Percentiles rank a stretch among this genome's conserved stretches.
Evolutionary conservation across 2,888 invertebrate genomes (phyloP).

Genomic region (Anoplius nigerrimus): DNA sequence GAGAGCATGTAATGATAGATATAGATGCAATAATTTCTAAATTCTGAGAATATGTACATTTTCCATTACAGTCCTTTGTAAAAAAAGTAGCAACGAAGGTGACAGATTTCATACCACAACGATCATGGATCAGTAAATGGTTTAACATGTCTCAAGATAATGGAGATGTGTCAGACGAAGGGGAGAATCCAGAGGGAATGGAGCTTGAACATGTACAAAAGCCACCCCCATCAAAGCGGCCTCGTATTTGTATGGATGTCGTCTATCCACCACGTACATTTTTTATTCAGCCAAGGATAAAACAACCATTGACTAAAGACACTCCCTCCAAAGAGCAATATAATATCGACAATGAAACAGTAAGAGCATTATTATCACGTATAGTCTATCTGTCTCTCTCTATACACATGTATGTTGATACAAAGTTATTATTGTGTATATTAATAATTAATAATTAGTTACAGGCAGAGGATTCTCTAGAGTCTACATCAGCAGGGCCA

Average conservation of each 20-base stretch:
- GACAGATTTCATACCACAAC: slow-evolving; percentile 80
- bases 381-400: neutral
- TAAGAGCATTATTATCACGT: slow-evolving; percentile 35
- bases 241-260: slow-evolving; percentile 71
- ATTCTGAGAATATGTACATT: neutral
- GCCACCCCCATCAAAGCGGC: slow-evolving; percentile 67
- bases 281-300: slow-evolving; percentile 60
- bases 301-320: slow-evolving; percentile 46
- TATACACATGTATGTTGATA: neutral
- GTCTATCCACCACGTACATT: slow-evolving; percentile 72
- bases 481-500: slow-evolving; percentile 64
- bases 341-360: slow-evolving; percentile 54
- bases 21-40: neutral
- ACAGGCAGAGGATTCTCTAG: slow-evolving; percentile 65
- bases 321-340: slow-evolving; percentile 56
- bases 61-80: slow-evolving; percentile 80
- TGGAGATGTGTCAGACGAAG: slow-evolving; percentile 49
- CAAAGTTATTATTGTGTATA: slow-evolving; percentile 6
- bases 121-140: slow-evolving; percentile 75
- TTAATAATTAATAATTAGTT: slow-evolving; percentile 29
- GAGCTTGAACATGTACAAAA: slow-evolving; percentile 59
- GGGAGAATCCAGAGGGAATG: slow-evolving; percentile 51
- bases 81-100: slow-evolving; percentile 82
- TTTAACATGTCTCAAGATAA: slow-evolving; percentile 68
- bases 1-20: neutral